phyloP scores from a whole-genome alignment of 1,140 invertebrate species.

The Drosophila ficusphila region DNA sequence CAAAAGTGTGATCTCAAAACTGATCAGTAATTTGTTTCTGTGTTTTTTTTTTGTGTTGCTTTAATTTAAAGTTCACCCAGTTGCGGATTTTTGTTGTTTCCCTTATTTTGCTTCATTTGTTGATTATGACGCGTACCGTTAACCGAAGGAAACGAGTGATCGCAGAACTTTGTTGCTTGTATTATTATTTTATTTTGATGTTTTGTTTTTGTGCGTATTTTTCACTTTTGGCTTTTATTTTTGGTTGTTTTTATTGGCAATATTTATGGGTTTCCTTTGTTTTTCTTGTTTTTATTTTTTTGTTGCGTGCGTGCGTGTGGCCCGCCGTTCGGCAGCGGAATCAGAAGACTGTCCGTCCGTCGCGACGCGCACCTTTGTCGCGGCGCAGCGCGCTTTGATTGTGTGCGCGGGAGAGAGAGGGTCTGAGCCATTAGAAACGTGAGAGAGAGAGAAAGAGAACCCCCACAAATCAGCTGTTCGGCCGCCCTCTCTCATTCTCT shows the following conservation, averaged over 20 bases:
- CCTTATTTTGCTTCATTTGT: slow-evolving; percentile 17
- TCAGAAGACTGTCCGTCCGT: slow-evolving; percentile 77
- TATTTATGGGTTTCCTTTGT: slow-evolving; percentile 33
- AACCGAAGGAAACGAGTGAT: slow-evolving; percentile 51
- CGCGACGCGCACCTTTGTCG: slow-evolving; percentile 73
- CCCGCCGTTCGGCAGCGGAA: slow-evolving; percentile 72
- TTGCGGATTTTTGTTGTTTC: slow-evolving; percentile 16
- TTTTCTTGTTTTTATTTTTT: slow-evolving; percentile 27
- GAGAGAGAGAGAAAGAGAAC: slow-evolving; percentile 22
- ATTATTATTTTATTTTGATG: too few relatives aligned
- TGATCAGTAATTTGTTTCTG: background rate
- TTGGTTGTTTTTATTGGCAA: slow-evolving; percentile 28
- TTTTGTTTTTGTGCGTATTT: slow-evolving; percentile 10
- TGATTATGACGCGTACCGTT: slow-evolving; percentile 59
- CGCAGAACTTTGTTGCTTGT: too few relatives aligned
- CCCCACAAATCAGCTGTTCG: slow-evolving; percentile 62
- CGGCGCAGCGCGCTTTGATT: slow-evolving; percentile 67
- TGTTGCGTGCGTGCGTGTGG: slow-evolving; percentile 64
- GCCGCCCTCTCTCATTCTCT: slow-evolving; percentile 14
- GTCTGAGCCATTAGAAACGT: slow-evolving; percentile 54
- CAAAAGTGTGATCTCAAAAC: background rate
- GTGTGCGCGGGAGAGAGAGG: slow-evolving; percentile 29
- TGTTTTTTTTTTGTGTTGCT: slow-evolving; percentile 24
- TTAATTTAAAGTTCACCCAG: slow-evolving; percentile 23
- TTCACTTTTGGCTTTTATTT: slow-evolving; percentile 19